A percentile compares a stretch with the other conserved stretches of the same genome.
Evolutionary conservation across 2,113 vertebrate species (phyloP).

Genomic region (Oryzias celebensis): DNA sequence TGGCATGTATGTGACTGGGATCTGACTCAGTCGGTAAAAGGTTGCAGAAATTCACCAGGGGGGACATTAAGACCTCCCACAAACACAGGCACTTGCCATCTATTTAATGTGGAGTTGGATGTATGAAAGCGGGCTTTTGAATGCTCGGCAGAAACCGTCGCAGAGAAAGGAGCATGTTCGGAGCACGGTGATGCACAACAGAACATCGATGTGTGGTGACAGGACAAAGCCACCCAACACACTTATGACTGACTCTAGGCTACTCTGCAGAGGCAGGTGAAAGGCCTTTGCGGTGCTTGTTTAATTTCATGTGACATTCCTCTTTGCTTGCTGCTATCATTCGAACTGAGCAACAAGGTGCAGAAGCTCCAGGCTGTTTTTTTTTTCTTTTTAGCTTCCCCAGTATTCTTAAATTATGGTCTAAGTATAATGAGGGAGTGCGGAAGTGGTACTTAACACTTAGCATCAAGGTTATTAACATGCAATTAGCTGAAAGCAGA

Average conservation of each 20-base stretch:
- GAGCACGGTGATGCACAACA: constrained; percentile 49
- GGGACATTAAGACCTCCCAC: background rate
- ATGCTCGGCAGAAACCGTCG: constrained; percentile 56
- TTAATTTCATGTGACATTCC: constrained; percentile 34
- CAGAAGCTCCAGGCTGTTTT: constrained; percentile 7
- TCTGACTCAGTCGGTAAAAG: no score
- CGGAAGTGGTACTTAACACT: constrained; percentile 36
- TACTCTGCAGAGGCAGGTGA: constrained; percentile 47
- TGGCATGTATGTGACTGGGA: no score
- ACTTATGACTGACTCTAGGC: constrained; percentile 54
- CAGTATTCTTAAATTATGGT: constrained; percentile 9
- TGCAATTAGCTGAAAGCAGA: constrained; percentile 58
- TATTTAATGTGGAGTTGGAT: background rate
- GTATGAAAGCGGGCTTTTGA: constrained; percentile 31
- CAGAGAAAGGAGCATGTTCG: constrained; percentile 52
- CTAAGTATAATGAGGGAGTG: constrained; percentile 29
- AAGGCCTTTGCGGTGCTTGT: constrained; percentile 28
- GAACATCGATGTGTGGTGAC: constrained; percentile 64
- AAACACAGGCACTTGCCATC: background rate
- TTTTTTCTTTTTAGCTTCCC: constrained; percentile 19
- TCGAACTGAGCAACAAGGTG: constrained; percentile 29
- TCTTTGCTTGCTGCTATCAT: constrained; percentile 24
- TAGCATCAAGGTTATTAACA: constrained; percentile 61
- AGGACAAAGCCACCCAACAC: constrained; percentile 60
- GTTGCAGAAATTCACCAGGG: background rate